A percentile compares a stretch with the other conserved stretches of the same genome.
Conservation (phyloP, 1,140 invertebrate species). For the Catajapyx aquilonaris region DNA sequence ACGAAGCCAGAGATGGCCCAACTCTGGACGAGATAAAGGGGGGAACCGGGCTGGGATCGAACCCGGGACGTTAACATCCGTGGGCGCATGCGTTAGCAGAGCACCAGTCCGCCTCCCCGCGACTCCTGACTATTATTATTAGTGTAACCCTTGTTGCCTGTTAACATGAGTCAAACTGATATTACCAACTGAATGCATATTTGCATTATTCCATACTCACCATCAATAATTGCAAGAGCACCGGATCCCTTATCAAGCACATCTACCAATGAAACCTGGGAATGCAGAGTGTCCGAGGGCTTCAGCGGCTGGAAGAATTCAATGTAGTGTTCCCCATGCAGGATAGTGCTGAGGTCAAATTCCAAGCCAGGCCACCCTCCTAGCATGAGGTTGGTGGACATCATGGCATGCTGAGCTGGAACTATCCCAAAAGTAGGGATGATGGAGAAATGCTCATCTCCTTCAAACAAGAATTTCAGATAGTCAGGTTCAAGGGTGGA, state of each 20-base stretch:
- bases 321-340: slow-evolving; percentile 94
- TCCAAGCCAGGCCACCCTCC: neutral
- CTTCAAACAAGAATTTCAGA: neutral
- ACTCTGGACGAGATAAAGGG: too few relatives aligned
- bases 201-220: too few relatives aligned
- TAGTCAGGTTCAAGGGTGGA: neutral
- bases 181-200: too few relatives aligned
- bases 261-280: slow-evolving; percentile 47
- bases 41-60: too few relatives aligned
- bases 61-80: too few relatives aligned
- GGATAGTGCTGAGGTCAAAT: slow-evolving; percentile 20
- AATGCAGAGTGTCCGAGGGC: slow-evolving; percentile 41
- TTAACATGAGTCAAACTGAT: too few relatives aligned
- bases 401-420: neutral
- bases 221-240: slow-evolving; percentile 54
- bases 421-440: neutral
- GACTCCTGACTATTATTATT: too few relatives aligned
- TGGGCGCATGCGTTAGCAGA: too few relatives aligned
- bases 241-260: slow-evolving; percentile 86
- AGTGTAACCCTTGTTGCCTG: too few relatives aligned
- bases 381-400: too few relatives aligned
- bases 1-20: too few relatives aligned
- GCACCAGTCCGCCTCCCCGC: too few relatives aligned
- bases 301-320: slow-evolving; percentile 61
- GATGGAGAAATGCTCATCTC: neutral